Base-by-base conservation (phyloP, 2,797 vertebrate genomes). In the Labroides dimidiatus region DNA sequence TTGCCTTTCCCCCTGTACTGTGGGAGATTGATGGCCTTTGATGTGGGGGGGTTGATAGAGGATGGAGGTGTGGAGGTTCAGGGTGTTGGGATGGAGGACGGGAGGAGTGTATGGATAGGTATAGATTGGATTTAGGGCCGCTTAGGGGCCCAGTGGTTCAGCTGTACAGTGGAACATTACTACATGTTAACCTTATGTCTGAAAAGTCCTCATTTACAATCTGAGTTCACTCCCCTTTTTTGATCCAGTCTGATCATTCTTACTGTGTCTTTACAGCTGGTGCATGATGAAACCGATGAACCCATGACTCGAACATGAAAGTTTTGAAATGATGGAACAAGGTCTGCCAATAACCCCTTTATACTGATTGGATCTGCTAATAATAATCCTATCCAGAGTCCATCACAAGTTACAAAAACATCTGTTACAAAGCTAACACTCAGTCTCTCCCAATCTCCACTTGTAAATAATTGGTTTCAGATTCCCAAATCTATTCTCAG, bases 11-110 rank as follows among this genome's bases (percentile, higher is more conserved):
- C 93, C 90, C 90, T 92, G 89, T 93, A 94, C 85, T 84, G 82
- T 83, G 87, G 86, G 91, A 93, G 93, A 93, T 93, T 94, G 93
- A 94, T 94, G 92, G 90, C 82, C 91, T 94, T 93, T 94, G 92
- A 94, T 93, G 92, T 91, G 82, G 63, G 84, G 81, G 72, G 76
- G 49, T 51, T 27, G 57, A 43, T 21, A 59, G 69, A 13, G 62
- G 71, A 44, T 69, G 60, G 71, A 51, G 75, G 76, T 85, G 78
- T 69, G 76, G 80, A 39, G 81, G 84, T 66, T 73, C 73, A 72
- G 71, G 83, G 77, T 84, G 85, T 84, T 75, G 78, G 72, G 79
- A 77, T 74, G 79, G 84, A 83, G 74, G 76, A 81, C 41, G 16
- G 64, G 76, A 74, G 79, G 69, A 72, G 68, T 54, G 74, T 56